Evolutionary conservation across 2,888 invertebrate genomes (phyloP).

Genomic region (Dione juno): DNA sequence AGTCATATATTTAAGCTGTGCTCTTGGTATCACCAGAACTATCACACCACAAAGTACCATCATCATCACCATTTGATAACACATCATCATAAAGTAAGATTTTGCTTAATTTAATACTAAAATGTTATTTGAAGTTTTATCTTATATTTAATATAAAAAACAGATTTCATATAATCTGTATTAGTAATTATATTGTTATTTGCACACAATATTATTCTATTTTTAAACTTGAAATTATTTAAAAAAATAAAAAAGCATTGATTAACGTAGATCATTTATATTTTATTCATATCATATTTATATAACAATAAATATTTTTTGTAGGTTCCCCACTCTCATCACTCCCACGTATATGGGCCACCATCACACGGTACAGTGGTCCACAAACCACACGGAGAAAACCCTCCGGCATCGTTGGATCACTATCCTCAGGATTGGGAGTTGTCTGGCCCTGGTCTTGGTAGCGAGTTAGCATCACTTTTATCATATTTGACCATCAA

Average conservation of each 20-base stretch:
- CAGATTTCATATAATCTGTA: no score
- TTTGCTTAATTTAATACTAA: not conserved
- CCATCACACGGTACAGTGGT: slow-evolving; percentile 57
- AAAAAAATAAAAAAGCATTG: no score
- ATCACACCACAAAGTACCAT: slow-evolving; percentile 89
- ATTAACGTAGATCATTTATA: no score
- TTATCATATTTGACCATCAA: not conserved
- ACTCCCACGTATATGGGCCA: slow-evolving; percentile 58
- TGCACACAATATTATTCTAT: no score
- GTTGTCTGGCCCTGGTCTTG: slow-evolving; percentile 85
- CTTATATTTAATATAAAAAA: no score
- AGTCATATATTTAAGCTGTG: slow-evolving; percentile 93
- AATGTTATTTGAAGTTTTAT: no score
- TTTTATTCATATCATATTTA: no score
- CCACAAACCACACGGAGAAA: slow-evolving; percentile 62
- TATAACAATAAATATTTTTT: no score
- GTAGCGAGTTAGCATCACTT: slow-evolving; percentile 82
- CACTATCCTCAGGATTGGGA: slow-evolving; percentile 84
- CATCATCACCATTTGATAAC: slow-evolving; percentile 92
- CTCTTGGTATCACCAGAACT: slow-evolving; percentile 90
- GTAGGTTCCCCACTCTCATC: slow-evolving; percentile 57
- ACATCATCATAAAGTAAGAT: slow-evolving; percentile 85
- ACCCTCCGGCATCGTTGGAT: slow-evolving; percentile 64
- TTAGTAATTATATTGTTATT: no score
- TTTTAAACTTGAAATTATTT: no score